Evolutionary conservation across 2,797 vertebrate species (phyloP).

Genomic region (Crenichthys baileyi): DNA sequence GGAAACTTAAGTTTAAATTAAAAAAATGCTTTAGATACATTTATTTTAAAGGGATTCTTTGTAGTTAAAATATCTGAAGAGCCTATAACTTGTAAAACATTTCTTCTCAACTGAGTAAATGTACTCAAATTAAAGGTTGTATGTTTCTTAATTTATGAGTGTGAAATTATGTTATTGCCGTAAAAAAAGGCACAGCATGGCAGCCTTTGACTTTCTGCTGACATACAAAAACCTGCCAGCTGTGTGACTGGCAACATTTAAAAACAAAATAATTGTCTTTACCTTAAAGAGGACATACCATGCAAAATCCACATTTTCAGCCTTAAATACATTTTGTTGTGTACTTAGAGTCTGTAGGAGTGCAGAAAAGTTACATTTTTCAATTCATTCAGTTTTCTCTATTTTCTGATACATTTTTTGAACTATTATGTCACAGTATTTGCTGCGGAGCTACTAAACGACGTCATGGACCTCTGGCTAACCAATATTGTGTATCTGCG

Average conservation of each 20-base stretch:
- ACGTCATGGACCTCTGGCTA: no score
- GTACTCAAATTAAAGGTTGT: background rate
- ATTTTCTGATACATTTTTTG: no score
- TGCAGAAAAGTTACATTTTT: no score
- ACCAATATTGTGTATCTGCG: no score
- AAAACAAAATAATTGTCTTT: conserved; percentile 26
- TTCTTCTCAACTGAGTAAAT: background rate
- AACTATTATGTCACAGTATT: no score
- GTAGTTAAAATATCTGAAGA: background rate
- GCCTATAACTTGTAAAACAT: background rate
- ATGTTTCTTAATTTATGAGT: background rate
- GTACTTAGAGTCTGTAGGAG: no score
- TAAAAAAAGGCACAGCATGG: background rate
- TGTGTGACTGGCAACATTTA: conserved; percentile 62
- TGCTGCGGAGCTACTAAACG: no score
- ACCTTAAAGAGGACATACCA: conserved; percentile 21
- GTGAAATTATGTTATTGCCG: no score
- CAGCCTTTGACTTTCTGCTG: conserved; percentile 13
- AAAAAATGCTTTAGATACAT: background rate
- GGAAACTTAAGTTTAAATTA: background rate
- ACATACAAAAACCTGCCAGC: conserved; percentile 36
- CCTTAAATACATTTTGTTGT: no score
- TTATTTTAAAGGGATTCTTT: background rate
- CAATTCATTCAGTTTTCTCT: no score
- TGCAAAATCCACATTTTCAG: no score